A percentile compares a stretch with the other conserved stretches of the same genome.
Evolutionary conservation across 2,797 vertebrate species (phyloP).

Genomic region (Carduelis carduelis): DNA sequence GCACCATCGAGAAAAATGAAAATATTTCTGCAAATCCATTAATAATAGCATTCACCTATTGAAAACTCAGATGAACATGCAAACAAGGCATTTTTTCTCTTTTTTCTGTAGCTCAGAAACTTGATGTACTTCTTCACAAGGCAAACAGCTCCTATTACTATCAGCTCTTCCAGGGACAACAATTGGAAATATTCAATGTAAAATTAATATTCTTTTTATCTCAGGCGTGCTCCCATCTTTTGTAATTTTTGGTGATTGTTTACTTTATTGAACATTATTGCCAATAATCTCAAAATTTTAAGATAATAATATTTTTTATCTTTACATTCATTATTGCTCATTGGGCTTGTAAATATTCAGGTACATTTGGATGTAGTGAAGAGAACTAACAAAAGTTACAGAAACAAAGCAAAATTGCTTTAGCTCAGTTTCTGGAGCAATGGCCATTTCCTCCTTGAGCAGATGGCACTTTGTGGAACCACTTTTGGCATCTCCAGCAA

Average conservation of each 20-base stretch:
- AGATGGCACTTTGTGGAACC: background rate
- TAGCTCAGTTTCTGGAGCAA: background rate
- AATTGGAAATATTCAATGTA: background rate
- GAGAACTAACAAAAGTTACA: background rate
- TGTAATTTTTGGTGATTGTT: background rate
- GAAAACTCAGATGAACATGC: background rate
- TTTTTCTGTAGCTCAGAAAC: background rate
- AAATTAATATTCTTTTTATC: background rate
- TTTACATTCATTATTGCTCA: background rate
- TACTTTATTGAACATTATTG: background rate
- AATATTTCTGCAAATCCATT: background rate
- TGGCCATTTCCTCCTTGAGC: background rate
- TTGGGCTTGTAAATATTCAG: background rate
- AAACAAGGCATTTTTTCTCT: background rate
- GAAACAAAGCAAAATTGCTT: background rate
- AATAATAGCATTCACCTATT: background rate
- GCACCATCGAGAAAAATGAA: background rate
- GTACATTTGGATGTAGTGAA: background rate
- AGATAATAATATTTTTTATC: background rate
- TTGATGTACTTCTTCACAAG: background rate
- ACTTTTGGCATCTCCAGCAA: background rate
- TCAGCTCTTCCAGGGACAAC: background rate
- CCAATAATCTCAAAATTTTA: background rate
- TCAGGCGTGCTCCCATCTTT: background rate
- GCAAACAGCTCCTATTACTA: background rate